Evolutionary conservation across 2,113 vertebrate species (phyloP).

Genomic region (Lagopus leucura): DNA sequence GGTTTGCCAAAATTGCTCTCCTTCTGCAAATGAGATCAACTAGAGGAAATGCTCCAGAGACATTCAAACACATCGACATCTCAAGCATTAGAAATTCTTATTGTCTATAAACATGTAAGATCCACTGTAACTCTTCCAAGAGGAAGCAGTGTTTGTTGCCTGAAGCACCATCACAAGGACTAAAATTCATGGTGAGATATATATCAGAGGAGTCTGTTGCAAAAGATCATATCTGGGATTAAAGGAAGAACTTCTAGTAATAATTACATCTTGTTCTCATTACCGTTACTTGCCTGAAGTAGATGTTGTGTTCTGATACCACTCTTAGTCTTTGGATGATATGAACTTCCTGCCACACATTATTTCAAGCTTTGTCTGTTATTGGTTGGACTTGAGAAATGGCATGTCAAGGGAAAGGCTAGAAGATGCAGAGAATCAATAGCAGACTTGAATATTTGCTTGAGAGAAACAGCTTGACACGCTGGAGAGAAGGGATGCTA

Average conservation of each 20-base stretch:
- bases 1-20: background rate
- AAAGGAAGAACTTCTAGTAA: background rate
- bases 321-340: background rate
- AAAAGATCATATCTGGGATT: background rate
- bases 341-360: background rate
- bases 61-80: background rate
- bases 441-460: background rate
- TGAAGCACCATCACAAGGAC: background rate
- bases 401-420: background rate
- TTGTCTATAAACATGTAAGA: background rate
- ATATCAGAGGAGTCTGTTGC: background rate
- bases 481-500: too few relatives aligned
- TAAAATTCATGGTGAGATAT: background rate
- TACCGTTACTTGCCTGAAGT: background rate
- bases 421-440: background rate
- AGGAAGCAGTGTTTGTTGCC: too few relatives aligned
- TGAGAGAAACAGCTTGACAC: background rate
- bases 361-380: background rate
- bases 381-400: background rate
- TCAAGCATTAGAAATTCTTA: background rate
- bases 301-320: background rate
- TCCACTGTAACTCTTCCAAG: background rate
- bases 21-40: too few relatives aligned
- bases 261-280: fast-evolving
- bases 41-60: background rate